Evolutionary conservation across 2,797 vertebrate species (phyloP).

Genomic region (Sebastes oblongus): DNA sequence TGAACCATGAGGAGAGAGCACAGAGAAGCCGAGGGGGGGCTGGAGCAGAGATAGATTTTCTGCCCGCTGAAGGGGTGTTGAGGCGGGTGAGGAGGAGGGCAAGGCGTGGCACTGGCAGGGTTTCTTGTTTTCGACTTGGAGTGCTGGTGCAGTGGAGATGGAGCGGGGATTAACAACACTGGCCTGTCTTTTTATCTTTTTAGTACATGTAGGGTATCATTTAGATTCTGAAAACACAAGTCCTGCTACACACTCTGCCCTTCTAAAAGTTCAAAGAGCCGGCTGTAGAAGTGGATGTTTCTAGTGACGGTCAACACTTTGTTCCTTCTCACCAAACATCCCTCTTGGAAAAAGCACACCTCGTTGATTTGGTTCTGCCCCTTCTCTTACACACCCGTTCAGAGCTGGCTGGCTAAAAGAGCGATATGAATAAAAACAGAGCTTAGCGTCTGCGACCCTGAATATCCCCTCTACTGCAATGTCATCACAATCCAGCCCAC

Average conservation of each 20-base stretch:
- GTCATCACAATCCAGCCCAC: slow-evolving; percentile 54
- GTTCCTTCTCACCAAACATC: background rate
- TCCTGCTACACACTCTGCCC: background rate
- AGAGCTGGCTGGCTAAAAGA: slow-evolving; percentile 1
- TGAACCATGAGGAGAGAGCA: slow-evolving; percentile 26
- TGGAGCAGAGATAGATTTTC: slow-evolving; percentile 50
- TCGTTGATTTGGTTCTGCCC: background rate
- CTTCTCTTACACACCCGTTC: slow-evolving; percentile 15
- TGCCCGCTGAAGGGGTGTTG: slow-evolving; percentile 26
- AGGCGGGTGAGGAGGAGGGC: slow-evolving; percentile 30
- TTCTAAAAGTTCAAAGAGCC: background rate
- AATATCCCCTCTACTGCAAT: slow-evolving; percentile 51
- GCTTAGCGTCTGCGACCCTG: slow-evolving; percentile 45
- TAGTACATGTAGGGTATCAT: background rate
- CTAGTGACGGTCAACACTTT: background rate
- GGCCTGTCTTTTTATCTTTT: background rate
- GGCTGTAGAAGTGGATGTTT: background rate
- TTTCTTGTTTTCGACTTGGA: slow-evolving; percentile 57
- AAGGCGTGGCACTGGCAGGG: slow-evolving; percentile 57
- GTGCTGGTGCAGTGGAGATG: slow-evolving; percentile 60
- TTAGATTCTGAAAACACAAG: background rate
- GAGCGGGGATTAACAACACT: slow-evolving; percentile 5
- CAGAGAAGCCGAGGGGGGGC: background rate
- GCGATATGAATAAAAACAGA: slow-evolving; percentile 51
- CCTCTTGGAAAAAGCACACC: background rate